Evolutionary conservation across 2,113 vertebrate genomes (phyloP).

Genomic region (Oryzias woworae): DNA sequence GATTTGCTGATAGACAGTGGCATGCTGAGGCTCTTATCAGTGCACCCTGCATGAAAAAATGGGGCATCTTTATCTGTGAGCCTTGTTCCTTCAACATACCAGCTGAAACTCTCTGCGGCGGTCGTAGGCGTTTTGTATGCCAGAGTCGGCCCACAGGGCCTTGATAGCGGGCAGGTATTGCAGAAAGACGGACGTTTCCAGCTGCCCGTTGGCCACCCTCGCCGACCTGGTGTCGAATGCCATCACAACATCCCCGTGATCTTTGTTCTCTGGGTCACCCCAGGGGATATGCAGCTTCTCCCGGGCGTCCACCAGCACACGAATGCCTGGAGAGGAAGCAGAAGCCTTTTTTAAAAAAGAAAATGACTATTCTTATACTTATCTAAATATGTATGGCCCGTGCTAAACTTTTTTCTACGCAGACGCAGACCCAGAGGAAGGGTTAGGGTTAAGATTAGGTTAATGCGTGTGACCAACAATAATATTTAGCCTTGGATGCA

Average conservation of each 20-base stretch:
- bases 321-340: slow-evolving; percentile 78
- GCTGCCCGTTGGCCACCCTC: slow-evolving; percentile 83
- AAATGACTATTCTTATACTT: no score
- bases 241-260: slow-evolving; percentile 87
- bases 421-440: no score
- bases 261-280: slow-evolving; percentile 88
- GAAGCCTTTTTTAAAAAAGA: not conserved
- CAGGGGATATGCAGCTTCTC: slow-evolving; percentile 98
- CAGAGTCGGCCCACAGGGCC: slow-evolving; percentile 88
- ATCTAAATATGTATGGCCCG: no score
- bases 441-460: no score
- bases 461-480: no score
- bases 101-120: slow-evolving; percentile 95
- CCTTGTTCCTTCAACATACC: slow-evolving; percentile 77
- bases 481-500: no score
- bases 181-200: slow-evolving; percentile 85
- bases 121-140: slow-evolving; percentile 94
- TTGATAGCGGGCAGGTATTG: slow-evolving; percentile 84
- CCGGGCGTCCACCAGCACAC: slow-evolving; percentile 94
- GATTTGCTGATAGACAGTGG: not conserved
- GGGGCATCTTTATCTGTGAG: not conserved
- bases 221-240: slow-evolving; percentile 88
- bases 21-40: not conserved
- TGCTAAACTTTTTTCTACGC: no score
- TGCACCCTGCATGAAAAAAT: not conserved